Evolutionary conservation across 2,888 invertebrate genomes (phyloP).

Genomic region (Octonoba sinensis): DNA sequence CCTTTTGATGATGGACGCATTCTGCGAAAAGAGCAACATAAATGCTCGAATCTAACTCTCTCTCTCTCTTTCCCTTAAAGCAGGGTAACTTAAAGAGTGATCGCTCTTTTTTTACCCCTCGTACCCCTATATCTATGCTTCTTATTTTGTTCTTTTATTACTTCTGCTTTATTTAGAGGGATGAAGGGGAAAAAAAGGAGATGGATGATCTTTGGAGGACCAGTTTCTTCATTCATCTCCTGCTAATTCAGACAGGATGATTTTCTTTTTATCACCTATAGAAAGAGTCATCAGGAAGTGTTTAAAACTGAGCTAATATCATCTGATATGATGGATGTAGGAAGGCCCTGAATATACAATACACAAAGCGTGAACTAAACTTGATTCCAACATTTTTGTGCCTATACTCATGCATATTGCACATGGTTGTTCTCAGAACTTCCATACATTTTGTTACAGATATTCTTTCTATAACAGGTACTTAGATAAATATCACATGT

Average conservation of each 20-base stretch:
- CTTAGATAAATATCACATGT: no score
- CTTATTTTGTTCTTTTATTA: slow-evolving; percentile 9
- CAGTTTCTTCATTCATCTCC: slow-evolving; percentile 35
- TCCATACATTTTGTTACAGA: no score
- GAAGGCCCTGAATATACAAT: no score
- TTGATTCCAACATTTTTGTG: no score
- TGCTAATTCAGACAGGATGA: slow-evolving; percentile 43
- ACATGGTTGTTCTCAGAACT: no score
- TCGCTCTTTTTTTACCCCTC: slow-evolving; percentile 7
- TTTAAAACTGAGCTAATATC: no score
- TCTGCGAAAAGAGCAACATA: slow-evolving; percentile 63
- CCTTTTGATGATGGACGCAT: slow-evolving; percentile 50
- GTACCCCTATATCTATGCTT: slow-evolving; percentile 5
- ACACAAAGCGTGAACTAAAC: no score
- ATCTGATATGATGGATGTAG: no score
- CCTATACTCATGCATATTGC: no score
- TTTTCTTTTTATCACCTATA: slow-evolving; percentile 8
- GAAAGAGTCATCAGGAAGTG: no score
- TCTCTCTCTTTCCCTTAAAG: slow-evolving; percentile 33
- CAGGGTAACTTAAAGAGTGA: slow-evolving; percentile 58
- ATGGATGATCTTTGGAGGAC: slow-evolving; percentile 41
- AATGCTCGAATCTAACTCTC: slow-evolving; percentile 29
- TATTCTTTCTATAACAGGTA: no score
- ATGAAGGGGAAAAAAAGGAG: slow-evolving; percentile 28
- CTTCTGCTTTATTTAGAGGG: slow-evolving; percentile 43